phyloP scores from a whole-genome alignment of 1,140 invertebrate species.

The Venturia canescens region DNA sequence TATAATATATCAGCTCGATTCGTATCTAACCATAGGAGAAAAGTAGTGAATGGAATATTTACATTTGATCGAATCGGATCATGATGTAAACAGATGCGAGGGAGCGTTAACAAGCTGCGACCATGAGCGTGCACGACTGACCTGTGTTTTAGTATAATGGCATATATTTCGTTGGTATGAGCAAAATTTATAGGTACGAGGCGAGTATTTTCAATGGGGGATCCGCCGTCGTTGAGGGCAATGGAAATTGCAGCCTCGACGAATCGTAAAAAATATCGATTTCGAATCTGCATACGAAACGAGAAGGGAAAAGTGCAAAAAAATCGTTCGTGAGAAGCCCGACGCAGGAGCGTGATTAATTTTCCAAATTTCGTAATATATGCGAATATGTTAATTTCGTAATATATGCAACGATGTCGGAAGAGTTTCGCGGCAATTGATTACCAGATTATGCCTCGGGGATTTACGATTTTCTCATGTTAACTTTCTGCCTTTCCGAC shows the following conservation, averaged over 20 bases:
- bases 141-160: too few species aligned
- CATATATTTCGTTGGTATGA: too few species aligned
- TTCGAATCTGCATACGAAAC: background rate
- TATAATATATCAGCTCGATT: background rate
- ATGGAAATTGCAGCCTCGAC: constrained; percentile 6
- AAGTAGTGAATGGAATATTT: constrained; percentile 40
- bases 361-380: constrained; percentile 11
- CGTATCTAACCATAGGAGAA: constrained; percentile 5
- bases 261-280: constrained; percentile 13
- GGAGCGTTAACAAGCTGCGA: constrained; percentile 31
- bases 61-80: constrained; percentile 26
- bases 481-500: background rate
- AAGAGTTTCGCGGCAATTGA: background rate
- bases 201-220: background rate
- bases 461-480: background rate
- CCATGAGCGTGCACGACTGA: constrained; percentile 24
- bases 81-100: constrained; percentile 40
- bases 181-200: too few species aligned
- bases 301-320: background rate
- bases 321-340: constrained; percentile 19
- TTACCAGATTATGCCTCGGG: background rate
- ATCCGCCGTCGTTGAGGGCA: constrained; percentile 15
- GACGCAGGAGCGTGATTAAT: constrained; percentile 29
- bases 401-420: background rate
- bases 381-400: background rate